Conservation (phyloP, 2,113 vertebrate species). For the Mola mola region DNA sequence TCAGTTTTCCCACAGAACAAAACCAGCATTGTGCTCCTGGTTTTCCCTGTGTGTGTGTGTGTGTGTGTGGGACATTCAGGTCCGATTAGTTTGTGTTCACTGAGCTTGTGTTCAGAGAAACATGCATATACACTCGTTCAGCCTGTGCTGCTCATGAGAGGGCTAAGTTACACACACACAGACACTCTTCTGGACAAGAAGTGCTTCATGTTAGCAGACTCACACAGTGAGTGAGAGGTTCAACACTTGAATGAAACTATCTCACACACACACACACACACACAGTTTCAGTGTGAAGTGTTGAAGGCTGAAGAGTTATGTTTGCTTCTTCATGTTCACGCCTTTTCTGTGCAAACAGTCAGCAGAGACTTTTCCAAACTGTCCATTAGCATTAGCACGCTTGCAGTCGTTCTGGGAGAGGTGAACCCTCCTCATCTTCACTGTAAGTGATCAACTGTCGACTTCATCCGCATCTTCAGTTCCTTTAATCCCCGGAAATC, state of each 20-base stretch:
- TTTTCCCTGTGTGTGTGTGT: conserved; percentile 30
- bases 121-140: conserved; percentile 30
- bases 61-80: conserved; percentile 40
- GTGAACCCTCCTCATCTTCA: too few species aligned
- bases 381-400: too few species aligned
- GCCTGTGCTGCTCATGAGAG: conserved; percentile 27
- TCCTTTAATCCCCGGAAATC: too few species aligned
- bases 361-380: too few species aligned
- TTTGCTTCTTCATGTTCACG: too few species aligned
- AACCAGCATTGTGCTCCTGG: conserved; percentile 79
- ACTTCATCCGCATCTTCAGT: too few species aligned
- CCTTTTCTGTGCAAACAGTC: too few species aligned
- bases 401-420: too few species aligned
- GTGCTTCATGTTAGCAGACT: conserved; percentile 18
- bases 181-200: conserved; percentile 10
- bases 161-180: conserved; percentile 1
- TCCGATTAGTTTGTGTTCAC: conserved; percentile 77
- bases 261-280: conserved; percentile 6
- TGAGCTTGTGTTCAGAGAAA: conserved; percentile 43
- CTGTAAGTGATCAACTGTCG: too few species aligned
- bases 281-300: too few species aligned
- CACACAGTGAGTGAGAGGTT: conserved; percentile 26
- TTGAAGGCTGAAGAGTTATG: too few species aligned
- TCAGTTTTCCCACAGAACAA: conserved; percentile 79
- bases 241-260: not conserved